Percentiles rank a stretch among this genome's conserved stretches.
Conservation (phyloP, 2,113 vertebrate species). For the Alligator mississippiensis region DNA sequence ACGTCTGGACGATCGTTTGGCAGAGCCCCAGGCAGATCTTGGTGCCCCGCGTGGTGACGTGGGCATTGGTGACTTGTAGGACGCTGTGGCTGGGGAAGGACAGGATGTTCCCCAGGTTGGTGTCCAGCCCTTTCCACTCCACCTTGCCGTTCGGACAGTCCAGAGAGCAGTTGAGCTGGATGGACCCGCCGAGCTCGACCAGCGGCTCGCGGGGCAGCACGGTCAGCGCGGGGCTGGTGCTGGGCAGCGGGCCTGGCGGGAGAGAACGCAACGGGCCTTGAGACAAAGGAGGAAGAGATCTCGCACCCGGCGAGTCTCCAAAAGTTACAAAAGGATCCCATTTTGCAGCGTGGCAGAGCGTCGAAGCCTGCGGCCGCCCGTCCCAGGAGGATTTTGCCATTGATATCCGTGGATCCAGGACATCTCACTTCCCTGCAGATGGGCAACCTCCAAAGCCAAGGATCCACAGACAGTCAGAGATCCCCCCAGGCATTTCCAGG, state of each 20-base stretch:
- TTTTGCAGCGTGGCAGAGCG: too few relatives aligned
- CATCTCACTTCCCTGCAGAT: background rate
- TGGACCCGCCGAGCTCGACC: constrained; percentile 53
- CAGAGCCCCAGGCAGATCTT: constrained; percentile 73
- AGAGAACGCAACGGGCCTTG: background rate
- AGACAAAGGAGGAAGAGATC: background rate
- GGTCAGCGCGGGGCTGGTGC: fast-evolving
- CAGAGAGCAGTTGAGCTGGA: constrained; percentile 71
- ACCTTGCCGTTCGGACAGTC: constrained; percentile 6
- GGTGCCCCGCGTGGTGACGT: background rate
- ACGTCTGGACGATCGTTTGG: background rate
- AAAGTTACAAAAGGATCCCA: too few relatives aligned
- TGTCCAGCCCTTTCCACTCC: constrained; percentile 80
- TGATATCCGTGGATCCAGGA: background rate
- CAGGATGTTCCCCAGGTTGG: constrained; percentile 46
- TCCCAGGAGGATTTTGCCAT: background rate
- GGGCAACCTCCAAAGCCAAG: background rate
- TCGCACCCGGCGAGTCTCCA: too few relatives aligned
- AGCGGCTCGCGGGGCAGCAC: constrained; percentile 30
- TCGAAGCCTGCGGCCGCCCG: too few relatives aligned
- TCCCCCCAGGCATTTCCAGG: background rate
- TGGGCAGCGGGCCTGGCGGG: background rate
- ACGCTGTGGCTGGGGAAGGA: constrained; percentile 57
- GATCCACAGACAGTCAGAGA: background rate
- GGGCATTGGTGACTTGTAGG: constrained; percentile 44